Percentiles rank a stretch among this genome's conserved stretches.
phyloP scores from a whole-genome alignment of 2,888 invertebrate genomes.

The Eurois occulta region DNA sequence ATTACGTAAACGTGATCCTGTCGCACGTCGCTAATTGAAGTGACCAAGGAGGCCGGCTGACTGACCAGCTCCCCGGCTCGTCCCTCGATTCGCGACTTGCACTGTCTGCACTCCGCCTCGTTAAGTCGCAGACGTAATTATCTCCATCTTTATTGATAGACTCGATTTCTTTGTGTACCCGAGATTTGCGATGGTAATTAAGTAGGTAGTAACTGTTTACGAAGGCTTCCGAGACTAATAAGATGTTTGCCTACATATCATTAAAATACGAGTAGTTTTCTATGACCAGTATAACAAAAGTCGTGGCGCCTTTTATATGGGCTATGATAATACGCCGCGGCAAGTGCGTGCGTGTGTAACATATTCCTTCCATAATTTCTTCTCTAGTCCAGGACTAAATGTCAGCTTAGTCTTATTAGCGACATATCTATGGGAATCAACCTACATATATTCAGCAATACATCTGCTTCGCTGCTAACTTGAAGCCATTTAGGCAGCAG shows the following conservation, averaged over 20 bases:
- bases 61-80: not conserved
- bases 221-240: constrained; percentile 18
- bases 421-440: not conserved
- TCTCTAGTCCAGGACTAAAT: too few species aligned
- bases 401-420: not conserved
- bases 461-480: not conserved
- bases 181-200: constrained; percentile 40
- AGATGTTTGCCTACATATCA: constrained; percentile 26
- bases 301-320: constrained; percentile 26
- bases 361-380: constrained; percentile 4
- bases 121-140: constrained; percentile 32
- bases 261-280: constrained; percentile 31
- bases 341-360: not conserved
- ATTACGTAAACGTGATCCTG: constrained; percentile 61
- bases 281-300: constrained; percentile 15
- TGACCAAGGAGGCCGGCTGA: constrained; percentile 38
- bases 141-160: constrained; percentile 19
- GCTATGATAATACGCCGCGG: not conserved
- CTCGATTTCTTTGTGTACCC: constrained; percentile 21
- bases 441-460: not conserved
- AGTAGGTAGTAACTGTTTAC: constrained; percentile 24
- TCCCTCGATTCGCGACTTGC: not conserved
- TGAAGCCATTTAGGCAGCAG: not conserved
- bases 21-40: constrained; percentile 21
- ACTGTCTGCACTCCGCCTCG: constrained; percentile 1